Evolutionary conservation across 2,113 vertebrate species (phyloP).

Genomic region (Rhegmatorhina hoffmannsi): DNA sequence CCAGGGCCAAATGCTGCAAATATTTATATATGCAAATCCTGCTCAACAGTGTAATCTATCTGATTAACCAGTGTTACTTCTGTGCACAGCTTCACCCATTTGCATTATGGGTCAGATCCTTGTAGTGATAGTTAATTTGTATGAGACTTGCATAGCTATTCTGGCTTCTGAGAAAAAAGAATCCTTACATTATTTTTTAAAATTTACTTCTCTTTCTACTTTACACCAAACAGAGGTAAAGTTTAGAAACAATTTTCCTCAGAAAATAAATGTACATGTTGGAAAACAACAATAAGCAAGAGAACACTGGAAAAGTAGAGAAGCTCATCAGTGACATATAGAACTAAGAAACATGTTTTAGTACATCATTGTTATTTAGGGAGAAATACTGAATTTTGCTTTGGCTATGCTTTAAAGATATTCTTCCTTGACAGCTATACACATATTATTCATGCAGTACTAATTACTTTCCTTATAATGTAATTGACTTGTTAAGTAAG

Average conservation of each 20-base stretch:
- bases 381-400: neutral
- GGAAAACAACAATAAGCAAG: neutral
- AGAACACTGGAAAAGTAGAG: neutral
- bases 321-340: neutral
- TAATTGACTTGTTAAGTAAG: constrained; percentile 57
- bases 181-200: accelerated
- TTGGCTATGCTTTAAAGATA: constrained; percentile 20
- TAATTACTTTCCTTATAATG: constrained; percentile 61
- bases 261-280: neutral
- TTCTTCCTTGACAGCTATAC: constrained; percentile 20
- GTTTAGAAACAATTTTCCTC: neutral
- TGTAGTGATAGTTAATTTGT: neutral
- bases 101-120: neutral
- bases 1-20: neutral
- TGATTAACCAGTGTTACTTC: neutral
- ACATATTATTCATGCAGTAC: constrained; percentile 52
- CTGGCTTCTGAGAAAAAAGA: neutral
- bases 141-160: neutral
- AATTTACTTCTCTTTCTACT: neutral
- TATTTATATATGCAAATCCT: neutral
- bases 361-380: neutral
- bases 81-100: neutral
- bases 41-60: neutral
- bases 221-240: neutral
- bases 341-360: neutral